Evolutionary conservation across 1,140 invertebrate genomes (phyloP).

Genomic region (Apolygus lucorum): DNA sequence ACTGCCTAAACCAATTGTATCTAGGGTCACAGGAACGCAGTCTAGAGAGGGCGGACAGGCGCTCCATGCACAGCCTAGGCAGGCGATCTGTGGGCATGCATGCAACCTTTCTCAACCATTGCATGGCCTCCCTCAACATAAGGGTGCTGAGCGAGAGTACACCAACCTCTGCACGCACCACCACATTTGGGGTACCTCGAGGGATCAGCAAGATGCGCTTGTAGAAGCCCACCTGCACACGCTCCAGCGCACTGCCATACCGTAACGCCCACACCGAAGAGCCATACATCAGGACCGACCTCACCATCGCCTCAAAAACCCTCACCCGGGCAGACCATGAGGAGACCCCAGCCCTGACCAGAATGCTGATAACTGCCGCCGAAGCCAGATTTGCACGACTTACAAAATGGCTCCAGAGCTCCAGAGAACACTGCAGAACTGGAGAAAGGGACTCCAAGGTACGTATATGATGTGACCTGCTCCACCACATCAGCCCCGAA

Average conservation of each 20-base stretch:
- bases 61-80: neutral
- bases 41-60: neutral
- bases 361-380: neutral
- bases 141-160: neutral
- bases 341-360: neutral
- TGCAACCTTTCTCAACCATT: neutral
- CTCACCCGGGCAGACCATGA: neutral
- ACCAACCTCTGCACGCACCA: neutral
- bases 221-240: constrained; percentile 1
- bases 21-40: neutral
- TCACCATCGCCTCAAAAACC: neutral
- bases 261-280: neutral
- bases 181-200: neutral
- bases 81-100: neutral
- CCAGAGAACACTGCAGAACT: neutral
- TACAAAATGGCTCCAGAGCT: neutral
- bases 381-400: neutral
- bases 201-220: neutral
- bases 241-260: too few species aligned
- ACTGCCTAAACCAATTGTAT: neutral
- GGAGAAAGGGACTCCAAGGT: constrained; percentile 1
- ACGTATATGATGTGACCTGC: neutral
- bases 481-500: neutral
- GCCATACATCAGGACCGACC: neutral
- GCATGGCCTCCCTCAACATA: neutral